Conservation (phyloP, 2,888 invertebrate species). For the Anthophora plumipes region DNA sequence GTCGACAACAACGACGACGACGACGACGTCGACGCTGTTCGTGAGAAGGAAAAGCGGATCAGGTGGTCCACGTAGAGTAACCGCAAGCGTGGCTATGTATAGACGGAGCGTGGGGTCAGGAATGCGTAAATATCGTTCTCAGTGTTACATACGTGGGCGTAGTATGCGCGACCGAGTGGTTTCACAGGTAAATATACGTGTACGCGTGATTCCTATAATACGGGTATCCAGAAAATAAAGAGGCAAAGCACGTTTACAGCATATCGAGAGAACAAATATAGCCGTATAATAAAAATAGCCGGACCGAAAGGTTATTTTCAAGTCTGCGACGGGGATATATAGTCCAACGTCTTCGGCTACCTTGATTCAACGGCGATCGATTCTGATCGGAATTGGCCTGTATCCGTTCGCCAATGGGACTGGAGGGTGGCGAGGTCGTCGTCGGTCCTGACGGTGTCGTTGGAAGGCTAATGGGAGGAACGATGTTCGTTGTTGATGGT, state of each 20-base stretch:
- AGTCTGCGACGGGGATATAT: neutral
- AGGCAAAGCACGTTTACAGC: neutral
- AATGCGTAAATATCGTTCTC: constrained; percentile 82
- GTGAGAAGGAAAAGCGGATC: constrained; percentile 70
- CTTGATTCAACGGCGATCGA: constrained; percentile 76
- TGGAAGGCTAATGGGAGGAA: constrained; percentile 77
- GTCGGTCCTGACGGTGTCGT: constrained; percentile 76
- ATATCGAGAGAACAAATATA: neutral
- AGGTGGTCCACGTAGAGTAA: constrained; percentile 75
- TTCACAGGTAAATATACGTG: constrained; percentile 71
- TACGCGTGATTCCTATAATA: constrained; percentile 36
- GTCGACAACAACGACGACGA: constrained; percentile 6
- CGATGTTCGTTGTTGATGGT: constrained; percentile 68
- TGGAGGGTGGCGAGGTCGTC: constrained; percentile 69
- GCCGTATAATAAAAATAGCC: constrained; percentile 44
- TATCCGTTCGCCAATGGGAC: constrained; percentile 63
- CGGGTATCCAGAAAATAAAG: constrained; percentile 33
- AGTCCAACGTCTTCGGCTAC: constrained; percentile 43
- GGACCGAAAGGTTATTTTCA: constrained; percentile 19
- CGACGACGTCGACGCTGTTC: constrained; percentile 10
- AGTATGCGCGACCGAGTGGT: constrained; percentile 68
- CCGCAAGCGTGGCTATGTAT: constrained; percentile 77
- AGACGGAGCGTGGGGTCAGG: constrained; percentile 81
- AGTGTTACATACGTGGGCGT: constrained; percentile 74
- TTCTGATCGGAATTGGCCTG: constrained; percentile 65